Conservation (phyloP, 2,888 invertebrate species). For the Adelphocoris suturalis region DNA sequence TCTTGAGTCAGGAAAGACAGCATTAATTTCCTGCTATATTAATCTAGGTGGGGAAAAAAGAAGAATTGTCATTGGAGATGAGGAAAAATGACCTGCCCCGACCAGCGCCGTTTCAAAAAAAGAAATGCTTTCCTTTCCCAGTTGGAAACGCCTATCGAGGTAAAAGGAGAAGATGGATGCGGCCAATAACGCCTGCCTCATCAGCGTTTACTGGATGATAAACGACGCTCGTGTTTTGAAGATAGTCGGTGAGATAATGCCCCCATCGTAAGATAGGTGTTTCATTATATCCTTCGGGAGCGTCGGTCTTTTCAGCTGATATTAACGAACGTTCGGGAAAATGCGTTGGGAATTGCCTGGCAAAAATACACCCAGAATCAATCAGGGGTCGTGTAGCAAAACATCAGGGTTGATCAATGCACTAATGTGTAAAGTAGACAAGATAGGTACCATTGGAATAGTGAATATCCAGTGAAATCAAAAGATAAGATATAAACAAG, state of each 20-base stretch:
- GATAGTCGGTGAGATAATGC: background rate
- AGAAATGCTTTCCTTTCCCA: background rate
- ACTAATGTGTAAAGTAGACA: too few species aligned
- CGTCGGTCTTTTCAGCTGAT: background rate
- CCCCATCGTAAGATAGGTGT: background rate
- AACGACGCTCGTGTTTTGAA: constrained; percentile 18
- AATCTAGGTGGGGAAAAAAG: background rate
- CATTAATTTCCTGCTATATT: background rate
- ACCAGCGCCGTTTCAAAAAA: background rate
- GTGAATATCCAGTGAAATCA: too few species aligned
- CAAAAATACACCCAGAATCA: too few species aligned
- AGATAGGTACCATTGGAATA: too few species aligned
- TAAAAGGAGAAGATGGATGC: constrained; percentile 13
- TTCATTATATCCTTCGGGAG: background rate
- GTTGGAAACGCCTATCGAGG: constrained; percentile 10
- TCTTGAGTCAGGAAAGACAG: background rate
- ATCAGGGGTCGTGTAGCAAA: too few species aligned
- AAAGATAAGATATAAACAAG: too few species aligned
- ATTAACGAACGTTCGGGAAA: too few species aligned
- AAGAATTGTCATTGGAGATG: background rate
- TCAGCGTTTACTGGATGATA: constrained; percentile 20
- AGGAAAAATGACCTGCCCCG: background rate
- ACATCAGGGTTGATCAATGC: too few species aligned
- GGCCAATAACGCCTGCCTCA: constrained; percentile 30
- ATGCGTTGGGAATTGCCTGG: too few species aligned